A percentile compares a stretch with the other conserved stretches of the same genome.
Evolutionary conservation across 2,113 vertebrate genomes (phyloP).

Genomic region (Lophius piscatorius): DNA sequence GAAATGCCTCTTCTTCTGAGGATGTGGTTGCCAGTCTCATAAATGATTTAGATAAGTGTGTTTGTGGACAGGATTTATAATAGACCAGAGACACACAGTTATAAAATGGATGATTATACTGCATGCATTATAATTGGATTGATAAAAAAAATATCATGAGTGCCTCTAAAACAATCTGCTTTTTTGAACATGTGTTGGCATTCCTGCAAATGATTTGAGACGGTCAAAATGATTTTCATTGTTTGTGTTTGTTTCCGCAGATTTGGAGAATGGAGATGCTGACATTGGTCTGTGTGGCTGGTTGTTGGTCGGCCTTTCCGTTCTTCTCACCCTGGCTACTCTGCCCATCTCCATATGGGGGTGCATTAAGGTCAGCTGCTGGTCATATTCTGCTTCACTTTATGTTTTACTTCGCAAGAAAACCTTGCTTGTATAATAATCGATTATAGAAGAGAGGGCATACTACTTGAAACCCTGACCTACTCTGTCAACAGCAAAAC

Average conservation of each 20-base stretch:
- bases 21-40: neutral
- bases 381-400: neutral
- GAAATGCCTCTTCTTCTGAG: too few species aligned
- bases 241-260: slow-evolving; percentile 33
- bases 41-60: too few species aligned
- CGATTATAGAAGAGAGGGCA: neutral
- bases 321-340: slow-evolving; percentile 82
- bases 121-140: too few species aligned
- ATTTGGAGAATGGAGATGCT: slow-evolving; percentile 48
- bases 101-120: neutral
- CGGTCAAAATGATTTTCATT: neutral
- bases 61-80: too few species aligned
- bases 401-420: neutral
- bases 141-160: neutral
- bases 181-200: neutral
- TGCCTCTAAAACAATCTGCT: neutral
- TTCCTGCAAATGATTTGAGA: neutral
- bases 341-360: slow-evolving; percentile 92
- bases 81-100: too few species aligned
- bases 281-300: slow-evolving; percentile 86
- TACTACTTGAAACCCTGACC: too few species aligned
- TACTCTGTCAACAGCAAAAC: too few species aligned
- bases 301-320: slow-evolving; percentile 83
- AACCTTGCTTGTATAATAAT: neutral
- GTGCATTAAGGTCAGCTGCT: slow-evolving; percentile 89